Base-by-base conservation (phyloP, 2,888 invertebrate genomes). In the Hedya salicella region DNA sequence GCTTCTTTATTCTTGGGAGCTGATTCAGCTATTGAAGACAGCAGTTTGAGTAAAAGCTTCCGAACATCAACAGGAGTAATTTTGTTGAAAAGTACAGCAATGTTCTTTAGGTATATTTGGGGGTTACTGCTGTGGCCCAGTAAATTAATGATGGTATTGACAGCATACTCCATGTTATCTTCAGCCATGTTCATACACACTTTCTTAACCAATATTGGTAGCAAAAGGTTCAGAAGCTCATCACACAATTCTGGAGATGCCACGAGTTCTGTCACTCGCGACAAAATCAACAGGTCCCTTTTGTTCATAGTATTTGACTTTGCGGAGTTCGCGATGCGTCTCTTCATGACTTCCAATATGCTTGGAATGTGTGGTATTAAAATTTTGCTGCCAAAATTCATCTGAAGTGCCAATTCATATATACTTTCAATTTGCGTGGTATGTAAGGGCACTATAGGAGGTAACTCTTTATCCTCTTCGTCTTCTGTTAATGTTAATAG, bases 61-160 rank as follows among this genome's bases (percentile, higher is more conserved):
- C 97, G 93, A 0, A 95, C 94, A 16, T 94, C 93, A 6, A 95
- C 88, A 11, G 94, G 93, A 0, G 91, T 87, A 0, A 97, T 93
- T 76, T 94, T 94, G 48, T 95, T 95, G 74, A 97, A 95, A 5
- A 97, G 87, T 1, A 96, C 95, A 2, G 95, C 94, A 59, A 97
- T 86, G 67, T 94, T 93, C 75, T 95, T 94, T 13, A 97, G 85
- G 82, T 97, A 96, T 16, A 85, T 82, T 63, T 94, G 93, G 0
- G 96, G 95, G 49, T 94, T 88, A 0, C 91, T 82, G 5, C 96
- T 94, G 69, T 95, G 95, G 63, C 94, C 94, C 1, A 96, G 83
- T n/a, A 98, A 93, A 87, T 97, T 97, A 1, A 93, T 92, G 0
- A 97, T 90, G 0, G 96, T 96, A 2, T 93, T 94, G 0, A 98